Percentiles rank a stretch among this genome's conserved stretches.
These are phyloP conservation scores for Plagiodera versicolora DNA, from an alignment of 2,888 invertebrate species.

Conservation along the genomic window DNA sequence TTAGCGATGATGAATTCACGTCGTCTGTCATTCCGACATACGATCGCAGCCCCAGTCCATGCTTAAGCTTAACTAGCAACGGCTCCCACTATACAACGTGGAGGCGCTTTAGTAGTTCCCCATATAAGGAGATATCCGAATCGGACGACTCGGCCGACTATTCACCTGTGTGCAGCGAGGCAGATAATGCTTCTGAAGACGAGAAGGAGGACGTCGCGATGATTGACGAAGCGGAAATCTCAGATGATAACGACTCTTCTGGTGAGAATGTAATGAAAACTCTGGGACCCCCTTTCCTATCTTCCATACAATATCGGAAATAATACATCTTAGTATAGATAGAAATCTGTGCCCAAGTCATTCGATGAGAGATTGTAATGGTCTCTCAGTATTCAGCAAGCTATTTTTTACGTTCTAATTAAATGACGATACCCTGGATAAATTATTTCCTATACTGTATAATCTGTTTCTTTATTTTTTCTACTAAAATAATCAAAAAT, in stretches of 20 bases:
- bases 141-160: conserved; percentile 66
- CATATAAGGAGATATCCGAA: conserved; percentile 24
- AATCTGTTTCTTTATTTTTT: no score
- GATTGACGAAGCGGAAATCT: neutral
- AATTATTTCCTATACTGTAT: no score
- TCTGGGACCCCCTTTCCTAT: no score
- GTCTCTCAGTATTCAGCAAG: no score
- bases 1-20: conserved; percentile 38
- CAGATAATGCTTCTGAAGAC: conserved; percentile 42
- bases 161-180: conserved; percentile 68
- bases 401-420: no score
- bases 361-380: no score
- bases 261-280: no score
- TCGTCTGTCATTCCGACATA: conserved; percentile 11
- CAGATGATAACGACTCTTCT: neutral
- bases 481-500: no score
- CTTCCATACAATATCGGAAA: no score
- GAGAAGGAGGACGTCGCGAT: neutral
- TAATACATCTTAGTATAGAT: no score
- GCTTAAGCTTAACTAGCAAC: conserved; percentile 40
- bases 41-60: conserved; percentile 36
- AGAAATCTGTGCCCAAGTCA: no score
- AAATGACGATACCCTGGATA: no score
- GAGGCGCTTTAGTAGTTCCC: conserved; percentile 24
- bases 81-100: conserved; percentile 35